phyloP scores from a whole-genome alignment of 1,140 invertebrate genomes.

The Hyposmocoma kahamanoa region DNA sequence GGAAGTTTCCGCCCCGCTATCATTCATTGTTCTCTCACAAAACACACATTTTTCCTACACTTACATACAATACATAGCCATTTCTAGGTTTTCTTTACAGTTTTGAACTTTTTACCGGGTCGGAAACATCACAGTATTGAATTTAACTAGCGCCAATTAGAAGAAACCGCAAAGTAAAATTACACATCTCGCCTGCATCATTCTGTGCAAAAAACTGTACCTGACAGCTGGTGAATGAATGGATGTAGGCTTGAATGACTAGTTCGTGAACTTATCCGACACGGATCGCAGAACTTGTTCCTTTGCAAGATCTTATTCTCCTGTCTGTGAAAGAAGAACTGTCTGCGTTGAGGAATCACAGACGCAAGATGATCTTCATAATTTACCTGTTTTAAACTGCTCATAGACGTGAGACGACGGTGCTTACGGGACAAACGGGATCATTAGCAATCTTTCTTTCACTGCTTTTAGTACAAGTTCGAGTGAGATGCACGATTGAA shows the following conservation, averaged over 20 bases:
- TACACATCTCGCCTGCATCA: not conserved
- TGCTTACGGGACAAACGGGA: too few species aligned
- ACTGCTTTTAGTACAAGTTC: too few species aligned
- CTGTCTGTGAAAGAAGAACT: too few species aligned
- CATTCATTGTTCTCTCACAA: constrained; percentile 63
- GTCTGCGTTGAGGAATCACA: too few species aligned
- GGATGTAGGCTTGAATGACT: not conserved
- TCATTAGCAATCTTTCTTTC: too few species aligned
- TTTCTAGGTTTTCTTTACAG: constrained; percentile 10
- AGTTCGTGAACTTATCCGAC: too few species aligned
- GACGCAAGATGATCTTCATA: too few species aligned
- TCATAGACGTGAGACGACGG: too few species aligned
- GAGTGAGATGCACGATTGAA: too few species aligned
- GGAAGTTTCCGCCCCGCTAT: constrained; percentile 60
- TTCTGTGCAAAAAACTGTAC: not conserved
- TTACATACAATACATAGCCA: constrained; percentile 34
- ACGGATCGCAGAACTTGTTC: not conserved
- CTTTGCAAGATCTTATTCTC: not conserved
- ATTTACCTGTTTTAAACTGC: too few species aligned
- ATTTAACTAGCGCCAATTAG: not conserved
- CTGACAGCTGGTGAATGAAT: not conserved
- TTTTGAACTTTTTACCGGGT: not conserved
- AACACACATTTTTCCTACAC: constrained; percentile 42
- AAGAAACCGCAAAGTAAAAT: constrained; percentile 2
- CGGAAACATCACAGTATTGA: not conserved